Evolutionary conservation across 1,140 invertebrate species (phyloP).

Genomic region (Drosophila bifasciata): DNA sequence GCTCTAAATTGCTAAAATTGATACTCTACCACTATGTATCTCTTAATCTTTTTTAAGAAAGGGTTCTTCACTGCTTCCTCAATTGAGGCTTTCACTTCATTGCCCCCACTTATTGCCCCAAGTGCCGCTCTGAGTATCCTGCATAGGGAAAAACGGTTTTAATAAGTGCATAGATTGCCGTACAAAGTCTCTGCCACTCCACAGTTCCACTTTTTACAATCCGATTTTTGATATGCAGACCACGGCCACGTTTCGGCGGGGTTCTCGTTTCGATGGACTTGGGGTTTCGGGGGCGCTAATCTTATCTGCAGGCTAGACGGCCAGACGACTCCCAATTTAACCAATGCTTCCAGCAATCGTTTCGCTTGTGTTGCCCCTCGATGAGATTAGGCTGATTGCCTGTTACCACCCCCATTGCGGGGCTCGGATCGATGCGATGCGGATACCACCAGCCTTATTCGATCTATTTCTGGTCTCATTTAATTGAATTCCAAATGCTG

Average conservation of each 20-base stretch:
- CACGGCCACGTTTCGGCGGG: conserved; percentile 27
- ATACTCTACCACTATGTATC: no score
- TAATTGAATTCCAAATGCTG: conserved; percentile 14
- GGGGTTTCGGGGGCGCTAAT: conserved; percentile 24
- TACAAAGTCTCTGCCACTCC: conserved; percentile 11
- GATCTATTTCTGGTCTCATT: conserved; percentile 15
- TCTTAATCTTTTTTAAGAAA: no score
- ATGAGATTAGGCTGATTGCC: conserved; percentile 4
- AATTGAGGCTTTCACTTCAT: conserved; percentile 6
- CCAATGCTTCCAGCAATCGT: background rate
- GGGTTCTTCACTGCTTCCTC: no score
- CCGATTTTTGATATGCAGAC: background rate
- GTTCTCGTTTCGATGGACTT: conserved; percentile 29
- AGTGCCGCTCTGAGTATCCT: background rate
- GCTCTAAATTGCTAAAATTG: no score
- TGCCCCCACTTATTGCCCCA: conserved; percentile 1
- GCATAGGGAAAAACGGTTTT: background rate
- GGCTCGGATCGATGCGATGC: background rate
- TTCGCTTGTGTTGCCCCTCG: background rate
- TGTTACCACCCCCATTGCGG: conserved; percentile 16
- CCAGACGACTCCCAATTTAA: background rate
- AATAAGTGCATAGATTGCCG: conserved; percentile 10
- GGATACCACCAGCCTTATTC: background rate
- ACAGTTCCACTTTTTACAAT: conserved; percentile 12
- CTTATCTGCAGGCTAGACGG: conserved; percentile 30